Percentiles rank a stretch among this genome's conserved stretches.
These are phyloP conservation scores for Cyrtorhinus lividipennis DNA, from an alignment of 1,140 invertebrate genomes.

Conservation along the genomic window DNA sequence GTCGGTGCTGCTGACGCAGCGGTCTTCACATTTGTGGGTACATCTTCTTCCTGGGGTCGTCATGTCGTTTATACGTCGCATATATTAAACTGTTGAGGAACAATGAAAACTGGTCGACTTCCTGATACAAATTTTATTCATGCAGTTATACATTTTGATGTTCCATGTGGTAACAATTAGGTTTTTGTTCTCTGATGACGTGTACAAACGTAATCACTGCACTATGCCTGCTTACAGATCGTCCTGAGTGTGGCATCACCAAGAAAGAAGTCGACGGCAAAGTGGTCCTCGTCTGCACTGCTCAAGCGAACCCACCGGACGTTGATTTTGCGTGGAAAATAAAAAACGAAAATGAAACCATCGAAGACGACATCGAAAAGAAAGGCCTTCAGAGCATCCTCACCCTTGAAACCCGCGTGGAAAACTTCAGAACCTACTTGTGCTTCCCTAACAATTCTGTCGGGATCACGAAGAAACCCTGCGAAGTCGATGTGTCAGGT, in stretches of 20 bases:
- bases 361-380: slow-evolving; percentile 40
- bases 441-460: slow-evolving; percentile 73
- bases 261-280: slow-evolving; percentile 52
- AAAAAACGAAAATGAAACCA: slow-evolving; percentile 64
- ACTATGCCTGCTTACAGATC: slow-evolving; percentile 39
- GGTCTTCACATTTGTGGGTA: too few species aligned
- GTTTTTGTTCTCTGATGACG: too few species aligned
- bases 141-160: too few species aligned
- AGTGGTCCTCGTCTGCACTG: slow-evolving; percentile 63
- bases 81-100: too few species aligned
- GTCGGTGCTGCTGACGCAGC: too few species aligned
- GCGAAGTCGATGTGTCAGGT: slow-evolving; percentile 66
- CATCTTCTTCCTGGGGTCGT: too few species aligned
- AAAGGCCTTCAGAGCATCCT: slow-evolving; percentile 45
- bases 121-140: too few species aligned
- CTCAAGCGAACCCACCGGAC: slow-evolving; percentile 61
- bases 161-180: too few species aligned
- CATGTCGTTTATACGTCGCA: too few species aligned
- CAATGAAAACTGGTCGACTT: too few species aligned
- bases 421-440: slow-evolving; percentile 60
- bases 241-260: slow-evolving; percentile 68
- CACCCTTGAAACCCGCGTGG: slow-evolving; percentile 44
- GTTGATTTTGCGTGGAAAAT: slow-evolving; percentile 73
- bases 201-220: too few species aligned
- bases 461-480: slow-evolving; percentile 48